These are phyloP conservation scores for Apis cerana DNA, from an alignment of 1,140 invertebrate genomes.

Conservation along the genomic window DNA sequence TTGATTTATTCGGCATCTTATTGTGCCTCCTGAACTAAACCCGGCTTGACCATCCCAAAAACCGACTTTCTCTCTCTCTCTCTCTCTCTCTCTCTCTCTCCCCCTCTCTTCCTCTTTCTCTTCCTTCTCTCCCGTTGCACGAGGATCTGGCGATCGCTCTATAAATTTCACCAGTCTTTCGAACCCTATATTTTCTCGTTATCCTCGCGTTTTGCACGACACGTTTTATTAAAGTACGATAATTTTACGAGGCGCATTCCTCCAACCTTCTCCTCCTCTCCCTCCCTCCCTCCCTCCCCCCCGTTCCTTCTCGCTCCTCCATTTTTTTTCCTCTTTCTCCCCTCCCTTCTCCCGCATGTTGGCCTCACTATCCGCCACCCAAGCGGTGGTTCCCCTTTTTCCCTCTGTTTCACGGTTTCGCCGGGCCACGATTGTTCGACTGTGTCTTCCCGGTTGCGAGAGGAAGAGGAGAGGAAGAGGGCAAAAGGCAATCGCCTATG, in stretches of 20 bases:
- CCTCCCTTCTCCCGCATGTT: background rate
- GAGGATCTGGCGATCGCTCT: slow-evolving; percentile 59
- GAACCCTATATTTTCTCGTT: slow-evolving; percentile 71
- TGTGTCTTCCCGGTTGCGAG: background rate
- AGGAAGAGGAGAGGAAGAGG: background rate
- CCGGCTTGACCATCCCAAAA: slow-evolving; percentile 54
- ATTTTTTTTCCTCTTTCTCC: background rate
- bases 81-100: slow-evolving; percentile 34
- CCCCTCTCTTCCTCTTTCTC: slow-evolving; percentile 12
- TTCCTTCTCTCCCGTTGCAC: slow-evolving; percentile 27
- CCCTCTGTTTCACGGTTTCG: slow-evolving; percentile 44
- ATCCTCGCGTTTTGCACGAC: slow-evolving; percentile 70
- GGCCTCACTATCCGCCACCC: slow-evolving; percentile 1
- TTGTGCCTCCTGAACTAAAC: slow-evolving; percentile 53
- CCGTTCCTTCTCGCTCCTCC: background rate
- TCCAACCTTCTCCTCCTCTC: background rate
- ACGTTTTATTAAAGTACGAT: slow-evolving; percentile 70
- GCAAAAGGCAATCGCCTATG: background rate
- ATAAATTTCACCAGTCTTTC: slow-evolving; percentile 69
- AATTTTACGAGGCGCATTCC: slow-evolving; percentile 65
- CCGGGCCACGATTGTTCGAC: background rate
- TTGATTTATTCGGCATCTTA: slow-evolving; percentile 67
- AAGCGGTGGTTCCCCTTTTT: slow-evolving; percentile 17
- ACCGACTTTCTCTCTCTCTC: slow-evolving; percentile 43
- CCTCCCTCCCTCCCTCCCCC: slow-evolving; percentile 24